phyloP scores from a whole-genome alignment of 2,888 invertebrate species.

The Syrista parreyssii region DNA sequence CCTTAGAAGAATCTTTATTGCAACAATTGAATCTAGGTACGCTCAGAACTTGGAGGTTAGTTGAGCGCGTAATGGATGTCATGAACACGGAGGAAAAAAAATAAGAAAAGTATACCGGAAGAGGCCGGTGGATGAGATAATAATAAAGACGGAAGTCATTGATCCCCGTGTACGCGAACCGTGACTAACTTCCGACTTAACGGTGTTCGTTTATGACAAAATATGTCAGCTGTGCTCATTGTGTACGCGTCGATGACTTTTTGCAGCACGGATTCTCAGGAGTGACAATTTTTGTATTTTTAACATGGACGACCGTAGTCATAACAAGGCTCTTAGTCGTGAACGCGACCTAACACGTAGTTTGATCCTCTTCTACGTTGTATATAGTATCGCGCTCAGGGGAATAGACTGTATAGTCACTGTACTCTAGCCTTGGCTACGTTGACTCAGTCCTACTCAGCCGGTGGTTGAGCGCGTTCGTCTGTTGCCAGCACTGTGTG shows the following conservation, averaged over 20 bases:
- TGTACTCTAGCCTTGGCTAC: background rate
- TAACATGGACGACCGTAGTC: background rate
- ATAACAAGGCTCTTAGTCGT: background rate
- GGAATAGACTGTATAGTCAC: background rate
- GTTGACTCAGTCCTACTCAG: slow-evolving; percentile 17
- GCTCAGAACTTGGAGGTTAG: too few species aligned
- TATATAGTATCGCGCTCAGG: background rate
- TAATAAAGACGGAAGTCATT: background rate
- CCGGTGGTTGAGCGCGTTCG: slow-evolving; percentile 31
- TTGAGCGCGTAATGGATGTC: background rate
- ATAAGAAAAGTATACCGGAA: background rate
- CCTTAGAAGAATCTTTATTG: too few species aligned
- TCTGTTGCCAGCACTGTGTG: slow-evolving; percentile 23
- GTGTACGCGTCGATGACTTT: background rate
- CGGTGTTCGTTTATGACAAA: background rate
- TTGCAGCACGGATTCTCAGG: background rate
- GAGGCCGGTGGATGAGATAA: background rate
- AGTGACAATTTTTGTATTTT: background rate
- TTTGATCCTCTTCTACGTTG: background rate
- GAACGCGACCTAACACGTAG: background rate
- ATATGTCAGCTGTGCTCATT: background rate
- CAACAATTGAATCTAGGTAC: too few species aligned
- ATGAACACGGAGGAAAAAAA: background rate
- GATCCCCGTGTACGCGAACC: background rate
- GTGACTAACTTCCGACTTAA: background rate